These are phyloP conservation scores for Aphidius gifuensis DNA, from an alignment of 1,140 invertebrate species.

Conservation along the genomic window DNA sequence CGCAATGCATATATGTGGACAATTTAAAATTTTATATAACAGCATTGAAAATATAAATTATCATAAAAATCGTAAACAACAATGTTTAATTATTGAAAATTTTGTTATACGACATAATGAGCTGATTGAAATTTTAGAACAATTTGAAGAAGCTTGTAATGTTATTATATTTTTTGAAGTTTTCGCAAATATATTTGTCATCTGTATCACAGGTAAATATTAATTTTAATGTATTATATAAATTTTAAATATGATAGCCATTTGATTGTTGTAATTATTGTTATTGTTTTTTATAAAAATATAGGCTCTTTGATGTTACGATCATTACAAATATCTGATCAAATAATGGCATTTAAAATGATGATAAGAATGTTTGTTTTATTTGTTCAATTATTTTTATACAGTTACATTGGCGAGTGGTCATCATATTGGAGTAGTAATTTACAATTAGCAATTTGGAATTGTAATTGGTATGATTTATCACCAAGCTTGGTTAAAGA, in stretches of 20 bases:
- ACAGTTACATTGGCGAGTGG: constrained; percentile 22
- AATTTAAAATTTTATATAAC: constrained; percentile 25
- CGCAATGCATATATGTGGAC: constrained; percentile 28
- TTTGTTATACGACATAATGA: constrained; percentile 20
- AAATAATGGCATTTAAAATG: neutral
- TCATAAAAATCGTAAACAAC: neutral
- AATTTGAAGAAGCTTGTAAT: constrained; percentile 23
- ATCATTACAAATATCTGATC: neutral
- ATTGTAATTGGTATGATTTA: constrained; percentile 22
- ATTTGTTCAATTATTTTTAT: constrained; percentile 23
- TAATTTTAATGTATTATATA: too few species aligned
- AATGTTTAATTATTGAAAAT: neutral
- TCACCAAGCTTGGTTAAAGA: constrained; percentile 18
- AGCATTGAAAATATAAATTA: neutral
- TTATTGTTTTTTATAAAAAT: constrained; percentile 6
- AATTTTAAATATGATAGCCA: too few species aligned
- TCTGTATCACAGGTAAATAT: constrained; percentile 31
- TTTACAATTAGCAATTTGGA: constrained; percentile 21
- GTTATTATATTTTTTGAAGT: constrained; percentile 24
- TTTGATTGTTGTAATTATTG: constrained; percentile 4
- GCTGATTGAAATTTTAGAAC: constrained; percentile 11
- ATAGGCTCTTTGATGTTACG: constrained; percentile 2
- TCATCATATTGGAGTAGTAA: constrained; percentile 10
- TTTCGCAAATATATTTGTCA: constrained; percentile 21
- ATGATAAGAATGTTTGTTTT: constrained; percentile 2